Percentiles rank a stretch among this genome's conserved stretches.
Conservation (phyloP, 2,113 vertebrate species). For the Dasyurus viverrinus region DNA sequence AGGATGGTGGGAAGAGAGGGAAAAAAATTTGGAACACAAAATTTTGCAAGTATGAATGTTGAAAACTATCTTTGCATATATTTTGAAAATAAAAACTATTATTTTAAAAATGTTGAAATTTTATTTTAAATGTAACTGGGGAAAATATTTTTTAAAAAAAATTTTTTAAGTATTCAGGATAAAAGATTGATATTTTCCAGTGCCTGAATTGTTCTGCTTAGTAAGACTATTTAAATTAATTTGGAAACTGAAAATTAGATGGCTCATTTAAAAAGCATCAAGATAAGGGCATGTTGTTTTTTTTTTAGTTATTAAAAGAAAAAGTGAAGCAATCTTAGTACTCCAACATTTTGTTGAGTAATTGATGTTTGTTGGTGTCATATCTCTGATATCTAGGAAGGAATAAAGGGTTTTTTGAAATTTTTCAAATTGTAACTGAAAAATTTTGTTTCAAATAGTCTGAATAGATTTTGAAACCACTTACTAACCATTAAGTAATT, state of each 20-base stretch:
- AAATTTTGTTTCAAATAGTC: not conserved
- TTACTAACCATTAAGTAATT: conserved; percentile 13
- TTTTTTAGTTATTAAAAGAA: conserved; percentile 41
- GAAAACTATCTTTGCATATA: too few species aligned
- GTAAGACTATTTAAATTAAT: not conserved
- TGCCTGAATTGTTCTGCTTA: not conserved
- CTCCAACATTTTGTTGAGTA: conserved; percentile 7
- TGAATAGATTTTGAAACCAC: not conserved
- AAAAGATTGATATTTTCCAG: conserved; percentile 4
- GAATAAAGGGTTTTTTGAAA: not conserved
- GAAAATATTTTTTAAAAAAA: not conserved
- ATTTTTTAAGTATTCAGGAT: conserved; percentile 8
- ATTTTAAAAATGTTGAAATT: too few species aligned
- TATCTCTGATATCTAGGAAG: not conserved
- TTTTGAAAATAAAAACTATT: too few species aligned
- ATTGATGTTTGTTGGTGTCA: not conserved
- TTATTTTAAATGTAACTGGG: too few species aligned
- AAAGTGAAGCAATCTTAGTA: not conserved
- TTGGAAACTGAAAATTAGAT: not conserved
- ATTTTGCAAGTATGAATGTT: too few species aligned
- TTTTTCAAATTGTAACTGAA: not conserved
- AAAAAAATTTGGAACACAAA: too few species aligned
- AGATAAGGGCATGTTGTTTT: not conserved
- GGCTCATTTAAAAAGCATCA: not conserved
- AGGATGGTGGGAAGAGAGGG: too few species aligned